Evolutionary conservation across 2,888 invertebrate species (phyloP), one percentile per base, ranked within the genome.

Genomic region (Dasysyrphus tricinctus): DNA sequence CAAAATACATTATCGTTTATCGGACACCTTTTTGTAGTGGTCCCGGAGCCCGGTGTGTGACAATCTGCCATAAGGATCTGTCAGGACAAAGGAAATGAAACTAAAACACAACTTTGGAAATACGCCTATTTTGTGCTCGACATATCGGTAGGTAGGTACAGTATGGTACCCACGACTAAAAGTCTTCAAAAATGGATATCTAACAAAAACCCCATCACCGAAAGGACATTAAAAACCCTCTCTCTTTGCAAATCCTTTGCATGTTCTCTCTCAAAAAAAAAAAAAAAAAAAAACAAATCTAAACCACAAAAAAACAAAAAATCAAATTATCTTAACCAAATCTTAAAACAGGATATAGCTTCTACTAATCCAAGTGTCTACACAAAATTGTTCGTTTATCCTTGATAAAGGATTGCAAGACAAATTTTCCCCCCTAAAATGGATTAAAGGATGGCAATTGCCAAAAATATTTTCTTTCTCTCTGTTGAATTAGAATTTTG

Each of bases 1-100:
- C 83, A 80, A 83, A 82, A 80, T 44, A 79, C 79, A 86, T 86
- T 86, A 86, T 83, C 72, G 79, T 76, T 83, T 83, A 80, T 80
- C 83, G 83, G 83, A 87, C 79, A 87, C 82, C 83, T 83, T 80
- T 73, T 63, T 57, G 67, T 47, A 54, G 42, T 59, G 65, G 47
- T 49, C 74, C 34, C 34, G 69, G 5, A 6, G 6, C 32, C 32
- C 32, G 32, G 63, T 80, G 79, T 87, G 79, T 83, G 87, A 87
- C 87, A 87, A 86, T 87, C 87, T 83, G 42, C 69, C 49, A 61
- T 56, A 73, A 76, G 69, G 61, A 87, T 83, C 80, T 75, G 75
- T 67, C 49, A 65, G 56, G 44, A 67, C 69, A 34, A 29, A 16
- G 51, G 16, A 75, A 56, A 54, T 14, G 24, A 59, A 73, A 73